These are phyloP conservation scores for Sarotherodon lohbergeri DNA, from an alignment of 2,113 vertebrate genomes.

Conservation along the genomic window DNA sequence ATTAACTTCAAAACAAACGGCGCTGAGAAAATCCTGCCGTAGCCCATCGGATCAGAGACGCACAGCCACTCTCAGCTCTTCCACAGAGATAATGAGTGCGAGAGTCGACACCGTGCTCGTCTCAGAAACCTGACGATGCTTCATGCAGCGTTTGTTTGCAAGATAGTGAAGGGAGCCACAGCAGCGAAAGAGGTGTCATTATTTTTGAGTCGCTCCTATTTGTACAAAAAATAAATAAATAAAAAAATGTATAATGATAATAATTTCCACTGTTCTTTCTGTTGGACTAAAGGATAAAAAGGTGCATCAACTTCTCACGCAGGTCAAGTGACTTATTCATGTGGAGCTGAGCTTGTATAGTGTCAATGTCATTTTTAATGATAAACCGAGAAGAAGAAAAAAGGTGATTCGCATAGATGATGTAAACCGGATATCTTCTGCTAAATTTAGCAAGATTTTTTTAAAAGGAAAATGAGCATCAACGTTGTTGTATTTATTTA, in stretches of 20 bases:
- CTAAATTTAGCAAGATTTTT: constrained; percentile 26
- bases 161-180: background rate
- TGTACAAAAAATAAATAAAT: background rate
- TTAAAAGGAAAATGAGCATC: constrained; percentile 5
- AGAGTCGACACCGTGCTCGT: constrained; percentile 3
- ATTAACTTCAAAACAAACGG: constrained; percentile 19
- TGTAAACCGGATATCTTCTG: background rate
- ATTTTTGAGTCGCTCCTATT: background rate
- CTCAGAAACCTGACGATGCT: background rate
- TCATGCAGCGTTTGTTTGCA: constrained; percentile 1
- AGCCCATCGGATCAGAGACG: background rate
- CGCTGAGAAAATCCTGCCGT: background rate
- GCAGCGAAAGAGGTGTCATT: background rate
- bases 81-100: constrained; percentile 7
- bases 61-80: background rate
- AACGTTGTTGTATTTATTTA: background rate
- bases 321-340: background rate
- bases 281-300: background rate
- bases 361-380: constrained; percentile 13
- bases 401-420: background rate
- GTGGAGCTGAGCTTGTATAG: background rate
- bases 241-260: background rate
- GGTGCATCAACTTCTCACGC: background rate
- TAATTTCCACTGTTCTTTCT: background rate
- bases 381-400: background rate